A percentile compares a stretch with the other conserved stretches of the same genome.
Conservation (phyloP, 1,140 invertebrate genomes). For the Ladona fulva region DNA sequence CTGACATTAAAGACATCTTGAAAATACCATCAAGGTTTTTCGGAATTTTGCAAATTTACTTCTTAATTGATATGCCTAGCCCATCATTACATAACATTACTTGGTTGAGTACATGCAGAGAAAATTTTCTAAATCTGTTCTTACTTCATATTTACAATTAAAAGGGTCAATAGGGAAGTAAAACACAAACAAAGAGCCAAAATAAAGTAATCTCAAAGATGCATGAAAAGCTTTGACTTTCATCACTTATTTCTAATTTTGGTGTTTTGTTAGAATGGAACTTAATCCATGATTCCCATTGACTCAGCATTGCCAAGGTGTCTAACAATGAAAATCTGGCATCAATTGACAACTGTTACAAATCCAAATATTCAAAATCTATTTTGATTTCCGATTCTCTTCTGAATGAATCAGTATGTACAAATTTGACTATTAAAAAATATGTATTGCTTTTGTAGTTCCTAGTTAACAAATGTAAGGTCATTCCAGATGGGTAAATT, state of each 20-base stretch:
- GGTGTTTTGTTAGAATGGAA: background rate
- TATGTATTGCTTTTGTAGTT: background rate
- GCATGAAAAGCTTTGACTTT: background rate
- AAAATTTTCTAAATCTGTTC: background rate
- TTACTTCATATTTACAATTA: background rate
- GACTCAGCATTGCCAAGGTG: background rate
- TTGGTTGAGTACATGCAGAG: background rate
- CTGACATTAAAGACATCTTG: background rate
- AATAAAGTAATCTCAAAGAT: background rate
- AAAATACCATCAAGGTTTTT: background rate
- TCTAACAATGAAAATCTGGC: background rate
- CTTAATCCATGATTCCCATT: background rate
- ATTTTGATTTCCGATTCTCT: background rate
- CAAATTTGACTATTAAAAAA: constrained; percentile 2
- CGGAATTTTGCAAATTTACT: background rate
- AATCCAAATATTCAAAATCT: background rate
- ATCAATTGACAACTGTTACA: background rate
- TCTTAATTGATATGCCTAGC: background rate
- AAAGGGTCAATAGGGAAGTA: background rate
- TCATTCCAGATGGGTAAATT: too few species aligned
- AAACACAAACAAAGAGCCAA: background rate
- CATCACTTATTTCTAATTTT: background rate
- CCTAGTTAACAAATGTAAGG: background rate
- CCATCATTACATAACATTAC: background rate
- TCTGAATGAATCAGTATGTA: background rate